Evolutionary conservation across 2,888 invertebrate genomes (phyloP), one percentile per base, ranked within the genome.

Genomic region (Athrips mouffetella): DNA sequence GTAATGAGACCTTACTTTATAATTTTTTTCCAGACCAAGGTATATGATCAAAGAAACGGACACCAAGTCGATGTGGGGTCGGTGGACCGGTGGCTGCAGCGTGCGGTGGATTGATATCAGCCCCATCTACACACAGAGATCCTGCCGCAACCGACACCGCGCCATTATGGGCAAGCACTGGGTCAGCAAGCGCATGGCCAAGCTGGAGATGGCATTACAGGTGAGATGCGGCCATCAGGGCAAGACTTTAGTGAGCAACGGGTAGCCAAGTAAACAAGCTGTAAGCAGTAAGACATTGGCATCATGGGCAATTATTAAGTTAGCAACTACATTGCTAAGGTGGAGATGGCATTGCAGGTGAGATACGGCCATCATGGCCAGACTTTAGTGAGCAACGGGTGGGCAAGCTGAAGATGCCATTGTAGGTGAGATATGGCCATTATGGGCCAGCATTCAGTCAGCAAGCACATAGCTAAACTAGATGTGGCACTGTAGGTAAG

Each of bases 81-180:
- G 73, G 0, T 85, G 77, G 72, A 76, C 81, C 0, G 84, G 82
- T 2, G 85, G 85, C 5, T 85, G 84, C 48, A 65, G 76, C 0
- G 78, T 82, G 45, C 69, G 84, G 0, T 84, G 78, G 77, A 65
- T 73, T 0, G 84, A 85, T 59, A 57, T 83, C 5, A 73, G 66
- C 44, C 70, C 73, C 0, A 53, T 80, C 1, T 85, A 80, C 71
- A 82, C 82, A 1, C 84, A 85, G 65, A 62, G 85, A 5, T 59
- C 71, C 0, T 85, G 83, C 53, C 63, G 84, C 6, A 75, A 69
- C 60, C 54, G 60, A 2, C 45, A 58, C 46, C 62, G 61, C 1
- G 69, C 82, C 1, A 52, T 68, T 39, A 58, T 67, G 44, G 85
- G 85, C 29, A 49, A 49, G 3, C 79, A 81, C 54, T 80, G 67